These are phyloP conservation scores for Phymastichus coffea DNA, from an alignment of 1,140 invertebrate species.

Conservation along the genomic window DNA sequence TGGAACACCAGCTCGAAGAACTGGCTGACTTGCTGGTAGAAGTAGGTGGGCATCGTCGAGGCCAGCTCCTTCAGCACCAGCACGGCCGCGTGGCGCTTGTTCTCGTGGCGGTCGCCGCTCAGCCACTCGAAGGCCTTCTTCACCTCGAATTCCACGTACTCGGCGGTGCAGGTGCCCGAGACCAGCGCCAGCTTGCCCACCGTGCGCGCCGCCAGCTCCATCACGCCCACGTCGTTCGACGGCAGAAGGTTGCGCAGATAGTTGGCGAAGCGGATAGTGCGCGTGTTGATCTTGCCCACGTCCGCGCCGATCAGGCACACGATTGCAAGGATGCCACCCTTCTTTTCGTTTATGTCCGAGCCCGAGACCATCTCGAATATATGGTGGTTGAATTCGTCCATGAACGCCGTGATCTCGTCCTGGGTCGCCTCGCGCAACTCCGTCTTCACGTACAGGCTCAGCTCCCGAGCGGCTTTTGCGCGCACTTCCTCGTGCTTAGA, in stretches of 20 bases:
- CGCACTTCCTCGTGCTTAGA: constrained; percentile 83
- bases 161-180: constrained; percentile 89
- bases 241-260: constrained; percentile 87
- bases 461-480: constrained; percentile 80
- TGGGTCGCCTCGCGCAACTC: constrained; percentile 89
- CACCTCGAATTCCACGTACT: constrained; percentile 96
- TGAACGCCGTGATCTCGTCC: constrained; percentile 85
- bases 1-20: constrained; percentile 97
- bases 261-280: constrained; percentile 90
- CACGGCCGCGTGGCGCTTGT: constrained; percentile 87
- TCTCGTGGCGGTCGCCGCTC: constrained; percentile 83
- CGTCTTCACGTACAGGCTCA: constrained; percentile 88
- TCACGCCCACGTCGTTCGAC: constrained; percentile 86
- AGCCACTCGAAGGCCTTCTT: constrained; percentile 94
- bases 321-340: constrained; percentile 93
- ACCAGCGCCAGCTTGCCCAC: constrained; percentile 88
- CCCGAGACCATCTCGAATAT: constrained; percentile 96
- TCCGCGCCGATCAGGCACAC: constrained; percentile 90
- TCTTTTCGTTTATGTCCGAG: constrained; percentile 90
- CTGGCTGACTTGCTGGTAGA: constrained; percentile 94
- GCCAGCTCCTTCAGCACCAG: constrained; percentile 92
- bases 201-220: constrained; percentile 95
- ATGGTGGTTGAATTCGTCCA: constrained; percentile 94
- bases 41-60: constrained; percentile 94
- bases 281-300: constrained; percentile 85